Percentiles rank a stretch among this genome's conserved stretches.
Evolutionary conservation across 2,113 vertebrate species (phyloP).

Genomic region (Stomatorhinus ivindoensis): DNA sequence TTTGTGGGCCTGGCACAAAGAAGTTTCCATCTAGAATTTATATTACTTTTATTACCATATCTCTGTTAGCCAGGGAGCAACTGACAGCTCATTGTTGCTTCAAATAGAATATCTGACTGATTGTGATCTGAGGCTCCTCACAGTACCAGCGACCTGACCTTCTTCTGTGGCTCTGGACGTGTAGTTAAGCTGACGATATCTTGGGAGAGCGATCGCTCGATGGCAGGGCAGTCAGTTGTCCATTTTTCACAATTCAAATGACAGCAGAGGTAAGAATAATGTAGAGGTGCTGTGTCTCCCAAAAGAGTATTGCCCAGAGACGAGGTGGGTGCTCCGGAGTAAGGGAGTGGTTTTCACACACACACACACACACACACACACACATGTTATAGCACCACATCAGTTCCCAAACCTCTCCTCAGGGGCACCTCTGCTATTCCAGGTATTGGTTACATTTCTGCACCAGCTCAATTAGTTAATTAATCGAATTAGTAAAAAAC

Average conservation of each 20-base stretch:
- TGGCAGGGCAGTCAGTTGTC: neutral
- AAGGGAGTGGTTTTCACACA: neutral
- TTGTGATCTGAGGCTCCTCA: neutral
- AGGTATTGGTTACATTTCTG: neutral
- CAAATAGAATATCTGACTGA: neutral
- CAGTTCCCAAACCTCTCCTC: too few species aligned
- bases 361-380: neutral
- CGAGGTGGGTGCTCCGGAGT: neutral
- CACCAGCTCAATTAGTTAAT: neutral
- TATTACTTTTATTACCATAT: constrained; percentile 9
- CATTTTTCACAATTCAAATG: constrained; percentile 8
- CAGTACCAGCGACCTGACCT: neutral
- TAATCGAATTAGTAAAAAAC: neutral
- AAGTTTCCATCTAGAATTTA: neutral
- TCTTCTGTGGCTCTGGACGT: neutral
- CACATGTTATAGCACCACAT: too few species aligned
- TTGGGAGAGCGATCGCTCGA: neutral
- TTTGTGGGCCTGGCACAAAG: constrained; percentile 10
- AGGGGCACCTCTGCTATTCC: neutral
- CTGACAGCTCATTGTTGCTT: neutral
- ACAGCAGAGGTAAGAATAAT: neutral
- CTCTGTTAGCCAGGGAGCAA: neutral
- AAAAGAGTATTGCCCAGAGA: neutral
- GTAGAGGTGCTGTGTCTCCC: neutral
- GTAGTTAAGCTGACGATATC: neutral